Conservation (phyloP, 2,797 vertebrate genomes). For the Phoxinus dragarum region DNA sequence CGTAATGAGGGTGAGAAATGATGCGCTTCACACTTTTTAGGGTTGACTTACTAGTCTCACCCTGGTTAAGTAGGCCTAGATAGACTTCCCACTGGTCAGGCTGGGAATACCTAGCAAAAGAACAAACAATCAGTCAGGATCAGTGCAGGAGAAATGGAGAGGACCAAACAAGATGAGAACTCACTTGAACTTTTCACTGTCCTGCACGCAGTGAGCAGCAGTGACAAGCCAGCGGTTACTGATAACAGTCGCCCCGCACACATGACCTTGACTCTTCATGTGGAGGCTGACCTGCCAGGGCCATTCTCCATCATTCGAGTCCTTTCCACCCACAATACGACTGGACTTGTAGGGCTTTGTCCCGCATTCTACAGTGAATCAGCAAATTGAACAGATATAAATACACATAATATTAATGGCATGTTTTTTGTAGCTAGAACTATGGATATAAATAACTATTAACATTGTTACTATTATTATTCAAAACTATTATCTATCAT, state of each 20-base stretch:
- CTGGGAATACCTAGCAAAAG: conserved; percentile 78
- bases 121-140: background rate
- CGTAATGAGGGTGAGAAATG: conserved; percentile 83
- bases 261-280: conserved; percentile 73
- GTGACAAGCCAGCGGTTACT: conserved; percentile 87
- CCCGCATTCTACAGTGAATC: conserved; percentile 83
- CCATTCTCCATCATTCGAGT: conserved; percentile 84
- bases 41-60: conserved; percentile 42
- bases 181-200: conserved; percentile 76
- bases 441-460: background rate
- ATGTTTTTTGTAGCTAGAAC: background rate
- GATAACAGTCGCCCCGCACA: conserved; percentile 90
- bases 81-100: conserved; percentile 83
- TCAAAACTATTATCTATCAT: background rate
- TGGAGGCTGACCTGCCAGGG: conserved; percentile 99
- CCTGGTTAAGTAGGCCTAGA: conserved; percentile 86
- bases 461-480: background rate
- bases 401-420: background rate
- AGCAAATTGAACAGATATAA: background rate
- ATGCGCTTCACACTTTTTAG: conserved; percentile 79
- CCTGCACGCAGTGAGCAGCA: conserved; percentile 90
- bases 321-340: conserved; percentile 87
- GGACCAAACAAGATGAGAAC: background rate
- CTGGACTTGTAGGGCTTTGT: conserved; percentile 77
- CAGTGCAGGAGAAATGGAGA: background rate